Evolutionary conservation across 1,140 invertebrate species (phyloP).

Genomic region (Temnothorax nylanderi): DNA sequence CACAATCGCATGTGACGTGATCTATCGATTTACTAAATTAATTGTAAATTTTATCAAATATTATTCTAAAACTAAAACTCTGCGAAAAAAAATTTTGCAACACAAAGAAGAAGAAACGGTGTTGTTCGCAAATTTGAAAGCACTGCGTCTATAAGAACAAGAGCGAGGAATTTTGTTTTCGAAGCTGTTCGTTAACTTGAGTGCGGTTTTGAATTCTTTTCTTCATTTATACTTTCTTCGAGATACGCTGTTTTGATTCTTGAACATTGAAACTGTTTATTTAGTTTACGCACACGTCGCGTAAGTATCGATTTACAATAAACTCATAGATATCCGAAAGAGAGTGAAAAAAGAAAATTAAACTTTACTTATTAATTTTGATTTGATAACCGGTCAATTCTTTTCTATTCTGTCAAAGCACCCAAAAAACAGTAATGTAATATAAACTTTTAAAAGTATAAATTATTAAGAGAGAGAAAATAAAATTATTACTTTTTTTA

Average conservation of each 20-base stretch:
- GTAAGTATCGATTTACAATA: constrained; percentile 11
- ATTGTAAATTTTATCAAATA: background rate
- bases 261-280: constrained; percentile 8
- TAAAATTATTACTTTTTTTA: too few relatives aligned
- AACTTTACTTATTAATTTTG: constrained; percentile 3
- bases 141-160: background rate
- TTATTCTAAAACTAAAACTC: background rate
- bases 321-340: background rate
- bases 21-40: background rate
- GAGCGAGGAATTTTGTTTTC: constrained; percentile 31
- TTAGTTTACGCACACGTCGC: constrained; percentile 3
- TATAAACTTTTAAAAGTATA: background rate
- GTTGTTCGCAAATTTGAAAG: constrained; percentile 2
- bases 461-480: background rate
- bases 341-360: constrained; percentile 35
- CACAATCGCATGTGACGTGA: too few relatives aligned
- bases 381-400: constrained; percentile 20
- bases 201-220: background rate
- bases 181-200: background rate
- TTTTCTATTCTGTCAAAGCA: background rate
- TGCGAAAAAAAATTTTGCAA: background rate
- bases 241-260: constrained; percentile 9
- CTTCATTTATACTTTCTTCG: background rate
- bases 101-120: background rate
- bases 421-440: background rate